Conservation (phyloP, 2,888 invertebrate genomes). For the Drosophila percnosoma region DNA sequence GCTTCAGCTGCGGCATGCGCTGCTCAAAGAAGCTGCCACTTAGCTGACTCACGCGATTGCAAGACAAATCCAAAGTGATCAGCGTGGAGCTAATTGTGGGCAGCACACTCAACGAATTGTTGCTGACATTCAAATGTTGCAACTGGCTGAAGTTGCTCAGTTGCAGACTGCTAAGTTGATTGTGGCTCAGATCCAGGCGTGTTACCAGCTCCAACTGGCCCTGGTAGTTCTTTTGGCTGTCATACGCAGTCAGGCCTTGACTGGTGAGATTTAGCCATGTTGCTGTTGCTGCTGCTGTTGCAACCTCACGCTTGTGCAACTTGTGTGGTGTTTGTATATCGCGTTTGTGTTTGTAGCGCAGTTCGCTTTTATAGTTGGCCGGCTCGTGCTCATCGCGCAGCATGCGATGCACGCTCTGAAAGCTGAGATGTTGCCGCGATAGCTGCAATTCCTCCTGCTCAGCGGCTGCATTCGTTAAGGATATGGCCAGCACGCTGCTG, state of each 20-base stretch:
- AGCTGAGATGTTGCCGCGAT: slow-evolving; percentile 71
- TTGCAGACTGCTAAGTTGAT: slow-evolving; percentile 63
- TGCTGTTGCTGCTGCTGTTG: background rate
- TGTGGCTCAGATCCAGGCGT: slow-evolving; percentile 73
- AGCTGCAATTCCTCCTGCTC: slow-evolving; percentile 67
- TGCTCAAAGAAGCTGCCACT: slow-evolving; percentile 77
- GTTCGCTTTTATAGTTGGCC: slow-evolving; percentile 71
- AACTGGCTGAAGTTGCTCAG: slow-evolving; percentile 58
- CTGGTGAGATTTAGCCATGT: slow-evolving; percentile 56
- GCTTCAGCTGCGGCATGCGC: slow-evolving; percentile 80
- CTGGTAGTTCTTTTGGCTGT: slow-evolving; percentile 54
- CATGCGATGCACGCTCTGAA: slow-evolving; percentile 83
- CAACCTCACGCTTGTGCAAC: slow-evolving; percentile 46
- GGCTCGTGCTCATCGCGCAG: slow-evolving; percentile 83
- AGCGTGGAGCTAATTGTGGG: slow-evolving; percentile 64
- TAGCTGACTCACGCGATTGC: slow-evolving; percentile 79
- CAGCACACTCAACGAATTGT: slow-evolving; percentile 62
- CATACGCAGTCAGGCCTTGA: slow-evolving; percentile 49
- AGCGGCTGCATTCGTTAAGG: slow-evolving; percentile 56
- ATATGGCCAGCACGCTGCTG: slow-evolving; percentile 28
- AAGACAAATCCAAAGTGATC: slow-evolving; percentile 83
- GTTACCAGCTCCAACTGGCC: slow-evolving; percentile 57
- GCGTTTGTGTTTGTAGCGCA: slow-evolving; percentile 69
- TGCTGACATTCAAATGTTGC: slow-evolving; percentile 61
- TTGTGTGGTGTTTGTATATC: slow-evolving; percentile 35